Conservation (phyloP, 2,797 vertebrate genomes). For the Girardinus metallicus region DNA sequence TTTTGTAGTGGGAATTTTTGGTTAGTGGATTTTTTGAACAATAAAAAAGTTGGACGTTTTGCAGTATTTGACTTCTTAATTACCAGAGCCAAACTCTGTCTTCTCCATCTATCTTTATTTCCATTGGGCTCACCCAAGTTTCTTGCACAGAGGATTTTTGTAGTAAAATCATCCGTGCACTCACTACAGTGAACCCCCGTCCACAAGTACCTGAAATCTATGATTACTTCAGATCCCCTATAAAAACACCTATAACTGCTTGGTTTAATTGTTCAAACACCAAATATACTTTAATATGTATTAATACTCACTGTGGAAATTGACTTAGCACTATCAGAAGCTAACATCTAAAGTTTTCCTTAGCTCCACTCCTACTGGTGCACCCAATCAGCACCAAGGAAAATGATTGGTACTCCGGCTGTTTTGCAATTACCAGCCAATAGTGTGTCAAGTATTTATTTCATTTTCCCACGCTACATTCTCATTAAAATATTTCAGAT, state of each 20-base stretch:
- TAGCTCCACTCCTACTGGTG: neutral
- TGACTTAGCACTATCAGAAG: neutral
- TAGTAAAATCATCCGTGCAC: neutral
- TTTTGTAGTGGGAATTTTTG: neutral
- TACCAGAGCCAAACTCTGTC: neutral
- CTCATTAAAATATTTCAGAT: neutral
- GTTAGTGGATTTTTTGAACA: neutral
- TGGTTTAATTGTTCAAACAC: neutral
- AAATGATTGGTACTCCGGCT: neutral
- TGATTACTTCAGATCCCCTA: neutral
- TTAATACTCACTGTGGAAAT: neutral
- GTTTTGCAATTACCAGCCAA: neutral
- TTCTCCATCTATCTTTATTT: neutral
- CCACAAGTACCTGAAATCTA: neutral
- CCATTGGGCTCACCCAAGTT: neutral
- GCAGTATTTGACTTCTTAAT: neutral
- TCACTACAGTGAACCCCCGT: neutral
- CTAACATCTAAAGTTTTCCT: slow-evolving; percentile 1
- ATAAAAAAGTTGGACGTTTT: neutral
- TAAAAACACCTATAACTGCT: neutral
- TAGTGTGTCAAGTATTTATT: neutral
- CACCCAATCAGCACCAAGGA: neutral
- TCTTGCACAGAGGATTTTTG: neutral
- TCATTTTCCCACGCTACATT: neutral
- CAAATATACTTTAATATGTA: neutral